Evolutionary conservation across 35 echinoderm and acorn worm species (phyloP).

Genomic region (Hemicentrotus pulcherrimus): DNA sequence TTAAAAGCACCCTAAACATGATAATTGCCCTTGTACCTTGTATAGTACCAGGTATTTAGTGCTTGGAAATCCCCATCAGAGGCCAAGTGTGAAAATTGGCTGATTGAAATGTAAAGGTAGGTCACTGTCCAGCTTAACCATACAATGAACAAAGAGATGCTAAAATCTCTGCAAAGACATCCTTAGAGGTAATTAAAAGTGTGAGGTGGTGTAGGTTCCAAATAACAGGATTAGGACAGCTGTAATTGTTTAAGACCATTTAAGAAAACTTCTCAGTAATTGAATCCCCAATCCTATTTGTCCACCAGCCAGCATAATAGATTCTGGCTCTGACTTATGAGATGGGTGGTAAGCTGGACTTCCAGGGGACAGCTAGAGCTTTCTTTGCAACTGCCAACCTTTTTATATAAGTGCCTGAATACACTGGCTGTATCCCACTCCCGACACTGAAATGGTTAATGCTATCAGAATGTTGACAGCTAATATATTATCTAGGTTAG

Average conservation of each 20-base stretch:
- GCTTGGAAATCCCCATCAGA: not conserved
- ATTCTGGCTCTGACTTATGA: not conserved
- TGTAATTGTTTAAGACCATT: not conserved
- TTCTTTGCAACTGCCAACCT: too few relatives aligned
- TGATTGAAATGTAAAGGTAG: not conserved
- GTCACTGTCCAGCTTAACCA: not conserved
- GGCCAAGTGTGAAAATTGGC: not conserved
- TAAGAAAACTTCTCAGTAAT: not conserved
- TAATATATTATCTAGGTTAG: constrained; percentile 10
- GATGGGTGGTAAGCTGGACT: too few relatives aligned
- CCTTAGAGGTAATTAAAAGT: not conserved
- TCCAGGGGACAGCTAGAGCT: too few relatives aligned
- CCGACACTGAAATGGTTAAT: not conserved
- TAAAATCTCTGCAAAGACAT: not conserved
- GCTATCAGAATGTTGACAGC: not conserved
- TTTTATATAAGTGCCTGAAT: too few relatives aligned
- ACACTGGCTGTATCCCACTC: not conserved
- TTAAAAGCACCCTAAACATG: constrained; percentile 11
- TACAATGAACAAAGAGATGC: not conserved
- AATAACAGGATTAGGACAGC: not conserved
- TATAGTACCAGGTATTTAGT: not conserved
- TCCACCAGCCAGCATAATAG: not conserved
- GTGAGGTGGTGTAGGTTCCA: not conserved
- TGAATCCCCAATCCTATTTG: not conserved
- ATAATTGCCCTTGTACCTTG: not conserved